A percentile compares a stretch with the other conserved stretches of the same genome.
Conservation (phyloP, 2,888 invertebrate species). For the Mesoligia furuncula region DNA sequence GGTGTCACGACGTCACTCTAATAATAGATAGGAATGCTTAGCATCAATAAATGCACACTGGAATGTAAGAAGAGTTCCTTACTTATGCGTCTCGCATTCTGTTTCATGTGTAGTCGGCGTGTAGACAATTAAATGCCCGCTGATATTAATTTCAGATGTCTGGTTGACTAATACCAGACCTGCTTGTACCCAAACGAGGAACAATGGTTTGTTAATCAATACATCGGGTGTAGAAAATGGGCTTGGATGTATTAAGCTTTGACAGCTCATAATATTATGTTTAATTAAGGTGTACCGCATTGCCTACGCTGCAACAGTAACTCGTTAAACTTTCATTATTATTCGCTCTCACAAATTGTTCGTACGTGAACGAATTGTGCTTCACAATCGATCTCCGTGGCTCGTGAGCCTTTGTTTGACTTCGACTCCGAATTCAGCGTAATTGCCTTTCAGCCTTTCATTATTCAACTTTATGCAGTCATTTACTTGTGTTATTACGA, state of each 20-base stretch:
- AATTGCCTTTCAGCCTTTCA: conserved; percentile 90
- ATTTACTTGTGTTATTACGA: conserved; percentile 90
- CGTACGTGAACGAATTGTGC: conserved; percentile 89
- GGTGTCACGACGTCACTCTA: conserved; percentile 88
- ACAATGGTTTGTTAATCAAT: conserved; percentile 75
- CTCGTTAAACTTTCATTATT: conserved; percentile 90
- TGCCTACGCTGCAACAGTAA: conserved; percentile 80
- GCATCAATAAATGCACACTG: conserved; percentile 83
- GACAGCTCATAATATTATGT: conserved; percentile 83
- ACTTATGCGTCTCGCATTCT: conserved; percentile 77
- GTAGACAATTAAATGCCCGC: conserved; percentile 73
- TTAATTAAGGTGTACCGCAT: conserved; percentile 82
- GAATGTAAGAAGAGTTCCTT: conserved; percentile 80
- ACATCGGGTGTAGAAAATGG: conserved; percentile 71
- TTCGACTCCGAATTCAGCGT: conserved; percentile 89
- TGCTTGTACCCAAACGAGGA: conserved; percentile 73
- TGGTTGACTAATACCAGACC: conserved; percentile 71
- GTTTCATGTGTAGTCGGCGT: conserved; percentile 72
- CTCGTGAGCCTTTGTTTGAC: conserved; percentile 88
- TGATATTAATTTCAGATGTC: conserved; percentile 74
- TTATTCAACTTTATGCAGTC: conserved; percentile 90
- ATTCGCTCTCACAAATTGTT: conserved; percentile 88
- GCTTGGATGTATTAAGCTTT: conserved; percentile 74
- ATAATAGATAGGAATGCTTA: conserved; percentile 89
- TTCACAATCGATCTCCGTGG: conserved; percentile 87